These are phyloP conservation scores for Andrena bicolor DNA, from an alignment of 2,888 invertebrate species.

Conservation along the genomic window DNA sequence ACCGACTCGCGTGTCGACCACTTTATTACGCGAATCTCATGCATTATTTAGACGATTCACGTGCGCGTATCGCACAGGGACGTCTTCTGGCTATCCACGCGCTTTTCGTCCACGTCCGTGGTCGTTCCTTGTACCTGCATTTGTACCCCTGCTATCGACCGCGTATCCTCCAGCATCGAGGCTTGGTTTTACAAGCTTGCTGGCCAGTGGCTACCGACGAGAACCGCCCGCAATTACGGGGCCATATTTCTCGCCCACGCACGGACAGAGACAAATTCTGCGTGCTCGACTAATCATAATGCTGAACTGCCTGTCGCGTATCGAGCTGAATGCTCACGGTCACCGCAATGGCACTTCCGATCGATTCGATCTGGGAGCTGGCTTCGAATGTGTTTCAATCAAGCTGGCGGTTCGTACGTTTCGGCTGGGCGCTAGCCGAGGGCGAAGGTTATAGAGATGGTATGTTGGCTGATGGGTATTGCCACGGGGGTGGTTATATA, in stretches of 20 bases:
- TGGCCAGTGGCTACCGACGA: conserved; percentile 36
- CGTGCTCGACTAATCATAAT: conserved; percentile 57
- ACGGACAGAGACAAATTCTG: conserved; percentile 61
- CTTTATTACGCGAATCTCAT: conserved; percentile 63
- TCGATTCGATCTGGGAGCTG: neutral
- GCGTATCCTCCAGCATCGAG: conserved; percentile 25
- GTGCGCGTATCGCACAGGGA: conserved; percentile 36
- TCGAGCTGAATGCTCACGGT: conserved; percentile 9
- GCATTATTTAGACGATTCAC: conserved; percentile 62
- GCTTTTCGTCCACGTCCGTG: conserved; percentile 9
- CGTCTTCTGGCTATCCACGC: conserved; percentile 23
- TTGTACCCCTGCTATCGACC: conserved; percentile 46
- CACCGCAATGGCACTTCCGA: neutral
- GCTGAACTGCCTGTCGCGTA: conserved; percentile 38
- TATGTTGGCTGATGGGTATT: no score
- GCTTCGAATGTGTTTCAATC: neutral
- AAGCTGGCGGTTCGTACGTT: neutral
- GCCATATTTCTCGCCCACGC: conserved; percentile 55
- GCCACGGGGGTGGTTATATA: no score
- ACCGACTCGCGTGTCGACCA: conserved; percentile 37
- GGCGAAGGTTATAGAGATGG: no score
- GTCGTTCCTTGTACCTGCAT: conserved; percentile 7
- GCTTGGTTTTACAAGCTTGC: conserved; percentile 37
- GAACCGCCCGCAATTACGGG: no score
- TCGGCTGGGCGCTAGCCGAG: neutral